Evolutionary conservation across 2,113 vertebrate genomes (phyloP), one percentile per base, ranked within the genome.

Genomic region (Saimiri boliviensis): DNA sequence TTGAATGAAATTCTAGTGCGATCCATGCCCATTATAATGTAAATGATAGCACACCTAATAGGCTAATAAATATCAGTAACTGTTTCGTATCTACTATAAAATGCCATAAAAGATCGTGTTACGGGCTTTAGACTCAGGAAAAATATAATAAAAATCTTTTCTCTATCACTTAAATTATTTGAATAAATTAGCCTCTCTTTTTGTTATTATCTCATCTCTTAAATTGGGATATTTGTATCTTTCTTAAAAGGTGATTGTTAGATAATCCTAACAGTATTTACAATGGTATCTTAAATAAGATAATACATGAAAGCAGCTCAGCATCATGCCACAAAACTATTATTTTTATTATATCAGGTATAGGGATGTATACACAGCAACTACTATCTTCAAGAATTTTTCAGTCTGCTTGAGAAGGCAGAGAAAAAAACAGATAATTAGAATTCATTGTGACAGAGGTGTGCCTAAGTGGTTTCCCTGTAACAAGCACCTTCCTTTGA

Each of bases 1-100:
- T 71, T 73, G 40, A 93, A 70, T 74, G n/a, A 58, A 86, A 86
- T 83, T 82, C 42, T 82, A 89, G 79, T 91, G 71, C 91, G 82
- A 54, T n/a, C 20, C 73, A 68, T 73, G 11, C 23, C 11, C 16
- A 81, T 76, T 70, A 92, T 21, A 86, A 60, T 0, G 17, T 77
- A 88, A 74, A 63, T 71, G 21, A 84, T 89, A 20, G 2, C 20
- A 70, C 8, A 95, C 13, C 79, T 80, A 82, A 66, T 47, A 95
- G 8, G n/a, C 80, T 89, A 63, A 90, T 77, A 76, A 66, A 32
- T 68, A 13, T 23, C 84, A 88, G 2, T 90, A 58, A 77, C 47
- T 40, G 56, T 37, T 52, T 77, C 2, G 5, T 77, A 68, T 30
- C 52, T 77, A 60, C 10, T 12, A 47, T 40, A 66, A 71, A 80